Conservation (phyloP, 2,888 invertebrate species). For the Hyposoter didymator region DNA sequence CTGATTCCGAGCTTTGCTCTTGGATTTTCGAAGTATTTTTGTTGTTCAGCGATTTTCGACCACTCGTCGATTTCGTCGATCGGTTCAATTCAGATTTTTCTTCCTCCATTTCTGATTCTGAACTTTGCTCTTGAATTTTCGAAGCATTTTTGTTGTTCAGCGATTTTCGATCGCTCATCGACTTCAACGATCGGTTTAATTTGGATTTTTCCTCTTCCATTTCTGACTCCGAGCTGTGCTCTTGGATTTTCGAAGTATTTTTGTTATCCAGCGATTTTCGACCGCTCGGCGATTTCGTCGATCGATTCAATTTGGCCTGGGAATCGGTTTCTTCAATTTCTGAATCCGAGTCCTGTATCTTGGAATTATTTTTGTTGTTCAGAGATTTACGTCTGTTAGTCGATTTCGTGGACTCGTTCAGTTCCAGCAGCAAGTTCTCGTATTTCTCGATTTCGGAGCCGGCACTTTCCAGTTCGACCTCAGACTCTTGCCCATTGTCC, state of each 20-base stretch:
- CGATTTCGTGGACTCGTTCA: conserved; percentile 24
- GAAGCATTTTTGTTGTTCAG: conserved; percentile 26
- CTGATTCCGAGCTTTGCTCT: conserved; percentile 18
- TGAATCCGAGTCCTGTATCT: conserved; percentile 19
- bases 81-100: conserved; percentile 11
- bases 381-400: conserved; percentile 1
- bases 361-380: conserved; percentile 26
- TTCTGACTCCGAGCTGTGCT: not conserved
- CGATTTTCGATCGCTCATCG: not conserved
- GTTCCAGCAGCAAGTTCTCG: not conserved
- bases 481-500: conserved; percentile 17
- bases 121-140: conserved; percentile 14
- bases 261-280: conserved; percentile 3
- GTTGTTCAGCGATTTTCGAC: conserved; percentile 17
- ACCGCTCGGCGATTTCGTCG: not conserved
- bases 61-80: conserved; percentile 4
- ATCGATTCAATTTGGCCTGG: not conserved
- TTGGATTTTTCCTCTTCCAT: not conserved
- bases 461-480: conserved; percentile 15
- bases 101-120: conserved; percentile 28
- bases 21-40: conserved; percentile 35
- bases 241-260: conserved; percentile 21
- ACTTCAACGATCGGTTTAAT: conserved; percentile 29
- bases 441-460: conserved; percentile 33
- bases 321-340: not conserved